Percentiles rank a stretch among this genome's conserved stretches.
Conservation (phyloP, 2,113 vertebrate species). For the Oryzias curvinotus region DNA sequence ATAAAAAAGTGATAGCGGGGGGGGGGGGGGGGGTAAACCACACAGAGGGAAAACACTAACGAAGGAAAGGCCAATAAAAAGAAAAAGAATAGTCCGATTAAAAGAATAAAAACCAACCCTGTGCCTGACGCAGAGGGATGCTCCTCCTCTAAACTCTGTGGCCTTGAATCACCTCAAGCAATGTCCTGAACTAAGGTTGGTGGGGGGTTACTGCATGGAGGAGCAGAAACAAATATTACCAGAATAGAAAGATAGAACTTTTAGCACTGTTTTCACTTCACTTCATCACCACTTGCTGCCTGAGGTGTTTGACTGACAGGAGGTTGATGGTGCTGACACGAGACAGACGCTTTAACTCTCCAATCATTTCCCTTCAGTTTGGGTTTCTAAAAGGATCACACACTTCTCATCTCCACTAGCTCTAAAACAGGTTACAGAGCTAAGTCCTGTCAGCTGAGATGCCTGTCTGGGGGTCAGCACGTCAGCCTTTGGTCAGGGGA, state of each 20-base stretch:
- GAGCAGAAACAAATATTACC: conserved; percentile 77
- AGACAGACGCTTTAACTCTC: conserved; percentile 13
- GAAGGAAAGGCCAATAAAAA: conserved; percentile 9
- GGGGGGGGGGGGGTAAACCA: conserved; percentile 42
- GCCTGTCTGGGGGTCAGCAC: conserved; percentile 39
- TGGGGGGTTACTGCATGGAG: conserved; percentile 75
- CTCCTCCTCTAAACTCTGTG: conserved; percentile 60
- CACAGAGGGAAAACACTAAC: conserved; percentile 24
- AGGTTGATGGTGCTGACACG: conserved; percentile 63
- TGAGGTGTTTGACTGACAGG: conserved; percentile 75
- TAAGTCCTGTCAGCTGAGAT: neutral
- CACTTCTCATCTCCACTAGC: neutral
- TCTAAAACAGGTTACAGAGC: conserved; percentile 9
- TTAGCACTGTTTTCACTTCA: conserved; percentile 81
- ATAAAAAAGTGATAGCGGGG: conserved; percentile 24
- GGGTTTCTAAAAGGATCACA: neutral
- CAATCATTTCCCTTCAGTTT: neutral
- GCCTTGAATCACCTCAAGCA: conserved; percentile 73
- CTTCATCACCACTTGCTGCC: conserved; percentile 79
- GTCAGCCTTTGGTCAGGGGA: conserved; percentile 48
- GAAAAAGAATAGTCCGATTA: conserved; percentile 30
- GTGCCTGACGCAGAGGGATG: conserved; percentile 60
- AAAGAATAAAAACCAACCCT: conserved; percentile 55
- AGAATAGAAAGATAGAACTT: conserved; percentile 75
- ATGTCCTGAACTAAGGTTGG: conserved; percentile 78